A percentile compares a stretch with the other conserved stretches of the same genome.
phyloP scores from a whole-genome alignment of 2,888 invertebrate genomes.

The Heliothis peltigera region DNA sequence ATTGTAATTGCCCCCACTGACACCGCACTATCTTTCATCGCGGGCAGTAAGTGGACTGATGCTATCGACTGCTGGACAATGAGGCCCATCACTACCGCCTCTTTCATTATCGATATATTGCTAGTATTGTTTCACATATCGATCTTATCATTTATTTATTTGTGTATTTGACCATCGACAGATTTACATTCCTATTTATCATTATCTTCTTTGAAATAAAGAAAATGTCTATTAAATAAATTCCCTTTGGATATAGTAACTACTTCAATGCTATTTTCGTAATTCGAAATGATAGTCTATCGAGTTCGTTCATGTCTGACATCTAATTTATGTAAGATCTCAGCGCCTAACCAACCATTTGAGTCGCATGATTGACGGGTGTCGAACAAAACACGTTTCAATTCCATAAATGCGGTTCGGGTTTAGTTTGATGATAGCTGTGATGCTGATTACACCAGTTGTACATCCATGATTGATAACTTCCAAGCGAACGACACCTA shows the following conservation, averaged over 20 bases:
- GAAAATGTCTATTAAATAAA: conserved; percentile 54
- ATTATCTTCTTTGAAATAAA: conserved; percentile 56
- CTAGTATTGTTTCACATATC: conserved; percentile 58
- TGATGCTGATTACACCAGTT: conserved; percentile 52
- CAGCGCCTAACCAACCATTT: conserved; percentile 52
- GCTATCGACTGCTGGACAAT: conserved; percentile 67
- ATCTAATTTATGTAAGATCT: conserved; percentile 52
- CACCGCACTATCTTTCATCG: conserved; percentile 64
- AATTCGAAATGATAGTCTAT: conserved; percentile 46
- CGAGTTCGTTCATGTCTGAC: conserved; percentile 39
- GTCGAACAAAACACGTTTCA: conserved; percentile 55
- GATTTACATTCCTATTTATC: conserved; percentile 48
- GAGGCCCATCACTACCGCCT: conserved; percentile 53
- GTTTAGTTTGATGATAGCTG: conserved; percentile 42
- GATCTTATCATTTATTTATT: conserved; percentile 61
- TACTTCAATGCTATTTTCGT: conserved; percentile 46
- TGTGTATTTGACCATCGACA: conserved; percentile 59
- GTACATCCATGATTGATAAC: conserved; percentile 54
- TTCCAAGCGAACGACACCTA: conserved; percentile 47
- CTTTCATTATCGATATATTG: conserved; percentile 53
- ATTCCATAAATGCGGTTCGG: conserved; percentile 51
- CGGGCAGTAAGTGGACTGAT: conserved; percentile 59
- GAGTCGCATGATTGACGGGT: conserved; percentile 53
- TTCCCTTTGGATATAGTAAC: conserved; percentile 28
- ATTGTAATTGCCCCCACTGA: conserved; percentile 65